Percentiles rank a stretch among this genome's conserved stretches.
Evolutionary conservation across 2,888 invertebrate species (phyloP).

Genomic region (Machimus rusticus): DNA sequence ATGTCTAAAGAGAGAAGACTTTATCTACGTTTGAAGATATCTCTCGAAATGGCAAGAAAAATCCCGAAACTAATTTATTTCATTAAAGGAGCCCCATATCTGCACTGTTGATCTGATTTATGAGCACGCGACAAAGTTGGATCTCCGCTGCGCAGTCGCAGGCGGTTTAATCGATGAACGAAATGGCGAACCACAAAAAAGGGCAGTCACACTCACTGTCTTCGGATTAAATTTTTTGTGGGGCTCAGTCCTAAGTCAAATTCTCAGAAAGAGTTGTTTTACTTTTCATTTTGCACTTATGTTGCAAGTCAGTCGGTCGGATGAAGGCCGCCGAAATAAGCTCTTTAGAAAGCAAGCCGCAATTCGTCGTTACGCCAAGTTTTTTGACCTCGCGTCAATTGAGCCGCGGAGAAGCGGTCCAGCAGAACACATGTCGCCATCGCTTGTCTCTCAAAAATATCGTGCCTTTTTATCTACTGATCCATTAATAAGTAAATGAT

Average conservation of each 20-base stretch:
- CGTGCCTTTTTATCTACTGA: neutral
- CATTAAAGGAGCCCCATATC: neutral
- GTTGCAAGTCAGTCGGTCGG: neutral
- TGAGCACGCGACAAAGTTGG: slow-evolving; percentile 23
- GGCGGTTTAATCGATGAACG: neutral
- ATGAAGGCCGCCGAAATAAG: slow-evolving; percentile 16
- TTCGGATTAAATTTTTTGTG: slow-evolving; percentile 4
- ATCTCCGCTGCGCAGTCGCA: neutral
- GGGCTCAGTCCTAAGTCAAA: neutral
- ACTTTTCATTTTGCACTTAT: neutral
- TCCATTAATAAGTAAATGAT: neutral
- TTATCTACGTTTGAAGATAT: neutral
- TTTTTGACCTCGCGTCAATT: slow-evolving; percentile 29
- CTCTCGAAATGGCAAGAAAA: neutral
- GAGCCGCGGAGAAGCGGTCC: neutral
- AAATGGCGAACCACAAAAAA: neutral
- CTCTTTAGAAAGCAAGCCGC: neutral
- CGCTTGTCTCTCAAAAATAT: neutral
- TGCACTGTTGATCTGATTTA: neutral
- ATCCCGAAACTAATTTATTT: neutral
- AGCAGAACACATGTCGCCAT: slow-evolving; percentile 10
- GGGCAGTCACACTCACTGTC: neutral
- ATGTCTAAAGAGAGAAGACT: neutral
- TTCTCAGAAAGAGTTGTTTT: neutral
- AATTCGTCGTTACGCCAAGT: neutral